phyloP scores from a whole-genome alignment of 2,113 vertebrate genomes.

The Symphodus melops region DNA sequence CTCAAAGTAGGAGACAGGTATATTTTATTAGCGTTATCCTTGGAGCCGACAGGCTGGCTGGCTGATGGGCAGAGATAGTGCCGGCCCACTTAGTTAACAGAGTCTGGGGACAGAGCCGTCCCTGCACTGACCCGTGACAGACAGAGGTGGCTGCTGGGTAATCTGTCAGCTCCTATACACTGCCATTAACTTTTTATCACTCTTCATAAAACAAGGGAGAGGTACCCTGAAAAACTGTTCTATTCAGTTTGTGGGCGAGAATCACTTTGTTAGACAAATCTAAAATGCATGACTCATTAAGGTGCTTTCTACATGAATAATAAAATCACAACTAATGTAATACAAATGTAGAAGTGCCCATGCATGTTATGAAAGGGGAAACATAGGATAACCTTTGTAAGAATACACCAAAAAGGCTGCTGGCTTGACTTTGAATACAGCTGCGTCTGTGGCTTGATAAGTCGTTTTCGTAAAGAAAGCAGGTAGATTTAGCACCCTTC shows the following conservation, averaged over 20 bases:
- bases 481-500: slow-evolving; percentile 51
- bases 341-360: background rate
- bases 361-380: background rate
- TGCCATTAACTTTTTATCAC: slow-evolving; percentile 57
- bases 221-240: slow-evolving; percentile 39
- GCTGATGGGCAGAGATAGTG: slow-evolving; percentile 56
- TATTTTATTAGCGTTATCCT: slow-evolving; percentile 55
- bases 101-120: slow-evolving; percentile 53
- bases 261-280: background rate
- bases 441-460: slow-evolving; percentile 23
- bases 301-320: background rate
- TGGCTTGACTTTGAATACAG: slow-evolving; percentile 16
- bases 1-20: slow-evolving; percentile 24
- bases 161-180: slow-evolving; percentile 43
- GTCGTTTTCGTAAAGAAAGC: slow-evolving; percentile 29
- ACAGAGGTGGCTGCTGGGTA: slow-evolving; percentile 43
- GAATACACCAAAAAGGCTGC: background rate
- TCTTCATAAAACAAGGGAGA: slow-evolving; percentile 49
- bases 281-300: background rate
- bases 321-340: background rate
- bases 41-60: slow-evolving; percentile 52
- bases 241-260: background rate
- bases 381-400: background rate
- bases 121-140: slow-evolving; percentile 63
- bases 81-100: slow-evolving; percentile 62